phyloP scores from a whole-genome alignment of 2,797 vertebrate genomes.

The Ctenopoma kingsleyae region DNA sequence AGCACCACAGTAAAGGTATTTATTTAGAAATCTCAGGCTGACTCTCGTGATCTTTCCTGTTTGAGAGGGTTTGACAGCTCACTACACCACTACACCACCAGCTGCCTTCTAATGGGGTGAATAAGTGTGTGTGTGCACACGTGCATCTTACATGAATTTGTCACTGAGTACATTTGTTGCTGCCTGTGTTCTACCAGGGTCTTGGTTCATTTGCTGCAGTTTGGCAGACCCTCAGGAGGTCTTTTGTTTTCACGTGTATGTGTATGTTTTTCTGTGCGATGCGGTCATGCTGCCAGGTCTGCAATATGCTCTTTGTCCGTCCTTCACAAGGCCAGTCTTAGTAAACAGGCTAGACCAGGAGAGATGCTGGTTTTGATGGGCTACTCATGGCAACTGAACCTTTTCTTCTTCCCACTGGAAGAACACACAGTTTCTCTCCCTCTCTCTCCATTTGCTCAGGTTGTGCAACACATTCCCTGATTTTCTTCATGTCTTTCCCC shows the following conservation, averaged over 20 bases:
- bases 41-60: conserved; percentile 44
- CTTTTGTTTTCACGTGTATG: conserved; percentile 39
- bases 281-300: conserved; percentile 69
- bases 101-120: conserved; percentile 49
- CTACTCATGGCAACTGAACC: conserved; percentile 58
- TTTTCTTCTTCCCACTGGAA: conserved; percentile 36
- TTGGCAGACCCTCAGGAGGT: conserved; percentile 68
- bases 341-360: conserved; percentile 71
- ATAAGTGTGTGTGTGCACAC: conserved; percentile 25
- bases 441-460: conserved; percentile 20
- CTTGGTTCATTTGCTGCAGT: conserved; percentile 67
- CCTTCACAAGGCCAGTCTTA: conserved; percentile 70
- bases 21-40: conserved; percentile 39
- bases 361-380: conserved; percentile 72
- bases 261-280: conserved; percentile 50
- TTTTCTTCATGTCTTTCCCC: conserved; percentile 15
- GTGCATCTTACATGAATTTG: conserved; percentile 40
- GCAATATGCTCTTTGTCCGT: conserved; percentile 81
- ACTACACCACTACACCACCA: conserved; percentile 31
- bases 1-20: conserved; percentile 41
- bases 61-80: conserved; percentile 44
- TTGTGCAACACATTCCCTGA: conserved; percentile 41
- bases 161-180: conserved; percentile 41
- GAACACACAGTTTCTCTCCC: conserved; percentile 10
- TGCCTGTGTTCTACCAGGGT: conserved; percentile 45